Conservation (phyloP, 2,888 invertebrate genomes). For the Hedychridium roseum region DNA sequence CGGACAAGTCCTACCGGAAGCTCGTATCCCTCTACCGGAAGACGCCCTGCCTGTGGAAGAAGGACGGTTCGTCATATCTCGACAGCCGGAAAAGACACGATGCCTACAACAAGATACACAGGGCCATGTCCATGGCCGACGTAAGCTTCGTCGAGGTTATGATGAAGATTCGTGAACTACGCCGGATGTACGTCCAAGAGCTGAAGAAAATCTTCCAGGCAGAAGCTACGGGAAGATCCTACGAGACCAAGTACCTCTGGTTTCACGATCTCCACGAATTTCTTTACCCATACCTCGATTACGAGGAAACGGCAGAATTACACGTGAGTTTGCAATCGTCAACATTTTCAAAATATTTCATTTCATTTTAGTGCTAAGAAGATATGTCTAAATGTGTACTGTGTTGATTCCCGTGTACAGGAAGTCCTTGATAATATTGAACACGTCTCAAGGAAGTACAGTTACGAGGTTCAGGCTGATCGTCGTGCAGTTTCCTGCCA, state of each 20-base stretch:
- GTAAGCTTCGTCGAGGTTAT: slow-evolving; percentile 38
- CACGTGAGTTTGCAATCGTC: too few species aligned
- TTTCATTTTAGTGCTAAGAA: too few species aligned
- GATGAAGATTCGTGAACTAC: slow-evolving; percentile 43
- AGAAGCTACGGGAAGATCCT: slow-evolving; percentile 17
- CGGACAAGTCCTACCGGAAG: slow-evolving; percentile 30
- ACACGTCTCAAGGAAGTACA: too few species aligned
- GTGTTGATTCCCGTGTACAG: too few species aligned
- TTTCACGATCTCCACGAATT: slow-evolving; percentile 42
- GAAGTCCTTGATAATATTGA: too few species aligned
- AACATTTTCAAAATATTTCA: too few species aligned
- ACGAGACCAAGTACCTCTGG: slow-evolving; percentile 32
- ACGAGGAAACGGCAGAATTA: slow-evolving; percentile 37
- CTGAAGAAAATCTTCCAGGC: slow-evolving; percentile 30
- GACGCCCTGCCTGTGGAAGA: slow-evolving; percentile 45
- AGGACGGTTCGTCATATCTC: slow-evolving; percentile 34
- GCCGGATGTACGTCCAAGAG: slow-evolving; percentile 39
- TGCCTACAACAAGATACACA: slow-evolving; percentile 41
- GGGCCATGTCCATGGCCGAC: slow-evolving; percentile 17
- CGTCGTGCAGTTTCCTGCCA: too few species aligned
- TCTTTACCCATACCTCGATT: slow-evolving; percentile 40
- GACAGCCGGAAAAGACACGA: slow-evolving; percentile 29
- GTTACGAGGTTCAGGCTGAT: too few species aligned
- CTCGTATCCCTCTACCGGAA: slow-evolving; percentile 37
- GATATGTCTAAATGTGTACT: too few species aligned